Evolutionary conservation across 1,140 invertebrate species (phyloP).

Genomic region (Berghia stephanieae): DNA sequence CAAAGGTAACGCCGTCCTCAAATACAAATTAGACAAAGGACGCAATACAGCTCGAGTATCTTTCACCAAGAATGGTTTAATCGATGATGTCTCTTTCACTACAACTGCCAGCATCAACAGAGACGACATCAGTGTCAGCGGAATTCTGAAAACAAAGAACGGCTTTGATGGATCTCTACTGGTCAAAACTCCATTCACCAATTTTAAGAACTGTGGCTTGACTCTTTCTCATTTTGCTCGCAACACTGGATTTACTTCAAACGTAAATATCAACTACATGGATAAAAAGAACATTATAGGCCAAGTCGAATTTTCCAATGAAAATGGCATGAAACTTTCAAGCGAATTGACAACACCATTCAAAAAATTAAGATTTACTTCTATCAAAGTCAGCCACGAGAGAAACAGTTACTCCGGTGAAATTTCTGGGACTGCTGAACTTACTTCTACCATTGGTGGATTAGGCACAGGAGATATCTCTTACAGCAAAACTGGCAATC

Average conservation of each 20-base stretch:
- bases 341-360: conserved; percentile 12
- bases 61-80: conserved; percentile 11
- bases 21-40: conserved; percentile 23
- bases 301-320: conserved; percentile 5
- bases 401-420: background rate
- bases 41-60: background rate
- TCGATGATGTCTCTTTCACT: conserved; percentile 18
- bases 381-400: conserved; percentile 2
- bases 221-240: conserved; percentile 11
- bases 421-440: background rate
- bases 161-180: conserved; percentile 14
- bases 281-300: conserved; percentile 26
- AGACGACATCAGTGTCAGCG: conserved; percentile 20
- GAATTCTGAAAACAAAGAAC: background rate
- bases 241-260: background rate
- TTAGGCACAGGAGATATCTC: conserved; percentile 1
- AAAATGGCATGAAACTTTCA: background rate
- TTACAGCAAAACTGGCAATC: conserved; percentile 1
- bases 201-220: conserved; percentile 1
- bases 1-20: conserved; percentile 10
- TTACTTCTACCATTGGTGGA: conserved; percentile 15
- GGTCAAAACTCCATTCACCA: conserved; percentile 16
- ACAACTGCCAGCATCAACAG: conserved; percentile 10
- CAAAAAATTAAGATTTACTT: background rate
- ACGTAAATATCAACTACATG: conserved; percentile 26